Conservation (phyloP, 2,113 vertebrate species). For the Trichechus manatus region DNA sequence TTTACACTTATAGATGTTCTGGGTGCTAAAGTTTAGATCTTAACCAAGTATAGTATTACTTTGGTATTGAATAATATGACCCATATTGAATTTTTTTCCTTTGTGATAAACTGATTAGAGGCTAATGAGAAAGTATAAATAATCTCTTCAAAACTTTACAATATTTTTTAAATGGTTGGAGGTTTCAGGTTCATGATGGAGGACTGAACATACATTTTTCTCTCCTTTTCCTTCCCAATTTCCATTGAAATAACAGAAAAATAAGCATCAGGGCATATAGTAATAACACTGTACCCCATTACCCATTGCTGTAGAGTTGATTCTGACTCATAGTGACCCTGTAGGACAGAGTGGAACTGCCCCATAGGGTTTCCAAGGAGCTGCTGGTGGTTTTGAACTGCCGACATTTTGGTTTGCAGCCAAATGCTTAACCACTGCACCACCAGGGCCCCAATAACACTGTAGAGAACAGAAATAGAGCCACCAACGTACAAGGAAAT, state of each 20-base stretch:
- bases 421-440: too few relatives aligned
- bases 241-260: not conserved
- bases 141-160: not conserved
- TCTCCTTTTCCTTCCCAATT: not conserved
- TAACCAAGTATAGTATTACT: not conserved
- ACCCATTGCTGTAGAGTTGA: too few relatives aligned
- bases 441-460: not conserved
- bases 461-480: not conserved
- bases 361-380: too few relatives aligned
- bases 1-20: not conserved
- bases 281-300: not conserved
- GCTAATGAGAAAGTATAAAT: not conserved
- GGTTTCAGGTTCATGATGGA: not conserved
- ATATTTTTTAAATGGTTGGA: not conserved
- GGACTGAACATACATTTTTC: not conserved
- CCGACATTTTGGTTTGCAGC: too few relatives aligned
- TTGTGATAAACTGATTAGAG: not conserved
- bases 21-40: not conserved
- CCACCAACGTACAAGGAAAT: not conserved
- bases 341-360: too few relatives aligned
- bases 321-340: too few relatives aligned
- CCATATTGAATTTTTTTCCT: not conserved
- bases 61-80: not conserved
- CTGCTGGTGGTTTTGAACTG: too few relatives aligned
- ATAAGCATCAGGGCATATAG: not conserved